Evolutionary conservation across 53 echinoderm and acorn worm species (phyloP).

Genomic region (Apostichopus leukothele): DNA sequence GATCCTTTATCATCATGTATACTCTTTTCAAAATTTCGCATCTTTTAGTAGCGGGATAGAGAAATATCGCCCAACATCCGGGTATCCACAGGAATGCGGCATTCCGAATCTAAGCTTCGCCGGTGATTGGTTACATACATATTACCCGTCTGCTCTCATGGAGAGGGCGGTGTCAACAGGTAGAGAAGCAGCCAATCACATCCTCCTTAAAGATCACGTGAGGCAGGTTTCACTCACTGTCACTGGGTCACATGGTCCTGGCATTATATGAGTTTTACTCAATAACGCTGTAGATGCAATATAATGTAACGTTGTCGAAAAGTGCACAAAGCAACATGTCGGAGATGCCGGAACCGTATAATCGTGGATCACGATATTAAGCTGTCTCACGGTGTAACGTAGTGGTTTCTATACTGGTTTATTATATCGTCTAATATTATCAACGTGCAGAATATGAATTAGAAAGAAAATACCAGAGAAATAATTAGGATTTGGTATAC

Average conservation of each 20-base stretch:
- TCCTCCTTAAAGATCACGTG: constrained; percentile 82
- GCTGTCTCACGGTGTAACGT: too few relatives aligned
- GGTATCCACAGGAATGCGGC: constrained; percentile 63
- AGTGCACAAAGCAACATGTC: background rate
- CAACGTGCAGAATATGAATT: too few relatives aligned
- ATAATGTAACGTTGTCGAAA: background rate
- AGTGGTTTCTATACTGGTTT: too few relatives aligned
- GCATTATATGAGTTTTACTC: constrained; percentile 55
- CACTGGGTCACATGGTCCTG: constrained; percentile 73
- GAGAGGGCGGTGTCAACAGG: constrained; percentile 94
- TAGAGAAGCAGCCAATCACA: constrained; percentile 92
- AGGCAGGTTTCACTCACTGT: constrained; percentile 70
- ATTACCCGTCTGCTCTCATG: constrained; percentile 90
- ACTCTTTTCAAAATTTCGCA: constrained; percentile 67
- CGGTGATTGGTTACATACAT: constrained; percentile 91
- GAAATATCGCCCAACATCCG: constrained; percentile 65
- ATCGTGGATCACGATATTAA: too few relatives aligned
- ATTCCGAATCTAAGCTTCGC: constrained; percentile 77
- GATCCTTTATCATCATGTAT: constrained; percentile 71
- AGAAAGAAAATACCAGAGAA: too few relatives aligned
- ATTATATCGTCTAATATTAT: too few relatives aligned
- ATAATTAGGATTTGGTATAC: too few relatives aligned
- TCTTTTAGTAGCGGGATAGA: constrained; percentile 68
- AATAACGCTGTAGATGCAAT: too few relatives aligned
- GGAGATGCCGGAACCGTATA: too few relatives aligned